A percentile compares a stretch with the other conserved stretches of the same genome.
These are phyloP conservation scores for Heteromyza rotundicornis DNA, from an alignment of 2,888 invertebrate species.

Conservation along the genomic window DNA sequence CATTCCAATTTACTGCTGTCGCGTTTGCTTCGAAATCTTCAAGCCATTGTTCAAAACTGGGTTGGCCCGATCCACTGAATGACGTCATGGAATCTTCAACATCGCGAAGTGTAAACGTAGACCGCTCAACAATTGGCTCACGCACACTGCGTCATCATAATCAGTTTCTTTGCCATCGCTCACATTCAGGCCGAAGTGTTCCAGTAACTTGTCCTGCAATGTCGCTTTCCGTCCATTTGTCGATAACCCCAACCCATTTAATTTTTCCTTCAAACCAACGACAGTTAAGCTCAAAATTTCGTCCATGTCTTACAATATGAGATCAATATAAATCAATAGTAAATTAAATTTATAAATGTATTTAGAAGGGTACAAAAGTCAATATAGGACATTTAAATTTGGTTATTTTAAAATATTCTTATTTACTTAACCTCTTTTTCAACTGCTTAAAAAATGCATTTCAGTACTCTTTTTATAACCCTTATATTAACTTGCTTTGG, in stretches of 20 bases:
- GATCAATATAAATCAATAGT: too few relatives aligned
- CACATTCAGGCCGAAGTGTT: conserved; percentile 2
- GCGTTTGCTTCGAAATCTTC: conserved; percentile 13
- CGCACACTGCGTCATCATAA: conserved; percentile 2
- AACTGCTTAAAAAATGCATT: too few relatives aligned
- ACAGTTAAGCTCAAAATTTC: conserved; percentile 1
- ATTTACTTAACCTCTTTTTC: too few relatives aligned
- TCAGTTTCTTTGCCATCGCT: not conserved
- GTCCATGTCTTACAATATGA: too few relatives aligned
- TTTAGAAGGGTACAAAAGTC: too few relatives aligned
- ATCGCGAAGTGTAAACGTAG: conserved; percentile 14
- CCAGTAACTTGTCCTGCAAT: not conserved
- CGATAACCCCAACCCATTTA: not conserved
- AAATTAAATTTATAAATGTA: too few relatives aligned
- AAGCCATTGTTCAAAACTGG: not conserved
- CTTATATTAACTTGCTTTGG: too few relatives aligned
- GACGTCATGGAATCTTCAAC: conserved; percentile 11
- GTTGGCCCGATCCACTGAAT: not conserved
- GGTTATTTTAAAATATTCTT: too few relatives aligned
- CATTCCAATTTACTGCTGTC: conserved; percentile 7
- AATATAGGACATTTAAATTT: too few relatives aligned
- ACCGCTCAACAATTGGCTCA: not conserved
- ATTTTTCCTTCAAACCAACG: conserved; percentile 1
- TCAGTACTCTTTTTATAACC: too few relatives aligned
- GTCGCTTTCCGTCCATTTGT: conserved; percentile 4